Conservation (phyloP, 1,140 invertebrate genomes). For the Hypothenemus hampei region DNA sequence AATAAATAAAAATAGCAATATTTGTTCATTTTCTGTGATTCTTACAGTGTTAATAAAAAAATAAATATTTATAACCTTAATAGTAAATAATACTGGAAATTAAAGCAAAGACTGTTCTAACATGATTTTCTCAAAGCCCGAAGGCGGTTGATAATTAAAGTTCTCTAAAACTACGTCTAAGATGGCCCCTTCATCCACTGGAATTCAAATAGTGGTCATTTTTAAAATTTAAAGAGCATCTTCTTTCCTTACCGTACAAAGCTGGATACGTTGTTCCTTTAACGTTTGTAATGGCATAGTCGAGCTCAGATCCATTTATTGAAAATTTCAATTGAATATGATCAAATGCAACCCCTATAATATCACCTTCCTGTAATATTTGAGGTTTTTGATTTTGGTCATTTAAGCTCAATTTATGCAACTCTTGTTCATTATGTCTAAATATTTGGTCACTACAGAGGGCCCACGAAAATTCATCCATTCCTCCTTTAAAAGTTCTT, state of each 20-base stretch:
- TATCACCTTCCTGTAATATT: conserved; percentile 84
- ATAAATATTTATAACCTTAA: too few species aligned
- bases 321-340: conserved; percentile 96
- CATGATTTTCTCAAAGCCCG: conserved; percentile 94
- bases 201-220: conserved; percentile 46
- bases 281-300: conserved; percentile 80
- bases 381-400: conserved; percentile 41
- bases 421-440: conserved; percentile 74
- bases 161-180: conserved; percentile 89
- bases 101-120: conserved; percentile 94
- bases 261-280: conserved; percentile 89
- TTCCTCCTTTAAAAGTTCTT: conserved; percentile 57
- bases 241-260: conserved; percentile 87
- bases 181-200: conserved; percentile 96
- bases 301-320: conserved; percentile 84
- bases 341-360: conserved; percentile 92
- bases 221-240: too few species aligned
- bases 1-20: too few species aligned
- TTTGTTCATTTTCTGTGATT: too few species aligned
- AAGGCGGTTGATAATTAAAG: conserved; percentile 78
- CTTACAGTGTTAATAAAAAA: too few species aligned
- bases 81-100: too few species aligned
- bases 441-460: conserved; percentile 84
- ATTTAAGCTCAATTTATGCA: conserved; percentile 57
- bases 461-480: conserved; percentile 89